Base-by-base conservation (phyloP, 2,797 vertebrate species). In the Urophycis tenuis region DNA sequence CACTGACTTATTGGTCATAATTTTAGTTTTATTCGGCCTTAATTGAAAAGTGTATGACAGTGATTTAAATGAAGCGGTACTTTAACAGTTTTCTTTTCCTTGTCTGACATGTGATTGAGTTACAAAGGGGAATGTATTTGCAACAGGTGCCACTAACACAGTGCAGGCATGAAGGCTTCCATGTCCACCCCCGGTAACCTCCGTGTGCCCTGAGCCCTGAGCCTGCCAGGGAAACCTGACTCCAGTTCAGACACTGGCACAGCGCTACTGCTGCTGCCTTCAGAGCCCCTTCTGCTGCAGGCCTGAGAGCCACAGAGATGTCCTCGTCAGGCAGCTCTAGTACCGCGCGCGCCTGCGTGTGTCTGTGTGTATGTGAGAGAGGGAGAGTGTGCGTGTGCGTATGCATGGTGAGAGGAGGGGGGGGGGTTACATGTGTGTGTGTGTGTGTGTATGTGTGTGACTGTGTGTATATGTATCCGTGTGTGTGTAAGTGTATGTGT, bases 121-220 rank as follows among this genome's bases (percentile, higher is more conserved):
- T 92, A 91, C 91, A 91, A 91, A 91, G 85, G 88, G 84, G 89
- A 91, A 92, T 90, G 90, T 85, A 86, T 92, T 89, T 90, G 88
- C 90, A 92, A 93, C 93, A 94, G 93, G 93, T 93, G 92, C 90
- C 85, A 86, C 82, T 87, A 89, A 90, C 89, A 90, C 85, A 85
- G 88, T 87, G 82, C 86, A 91, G 88, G 85, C 89, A 87, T 84
- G 86, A 91, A 83, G 86, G 85, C 87, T 83, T 91, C 88, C 82
- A 82, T 89, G 87, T 85, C 86, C 88, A 90, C 90, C 90, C 87
- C 89, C 87, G 80, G 81, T 93, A 91, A 93, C 91, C 91, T 92
- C 91, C 85, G 87, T 90, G 86, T 91, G 86, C 86, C 89, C 85
- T 79, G 77, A 87, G 86, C 85, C 84, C 77, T 74, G 29, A 85